Conservation (phyloP, 1,140 invertebrate species). For the Zeugodacus cucurbitae region DNA sequence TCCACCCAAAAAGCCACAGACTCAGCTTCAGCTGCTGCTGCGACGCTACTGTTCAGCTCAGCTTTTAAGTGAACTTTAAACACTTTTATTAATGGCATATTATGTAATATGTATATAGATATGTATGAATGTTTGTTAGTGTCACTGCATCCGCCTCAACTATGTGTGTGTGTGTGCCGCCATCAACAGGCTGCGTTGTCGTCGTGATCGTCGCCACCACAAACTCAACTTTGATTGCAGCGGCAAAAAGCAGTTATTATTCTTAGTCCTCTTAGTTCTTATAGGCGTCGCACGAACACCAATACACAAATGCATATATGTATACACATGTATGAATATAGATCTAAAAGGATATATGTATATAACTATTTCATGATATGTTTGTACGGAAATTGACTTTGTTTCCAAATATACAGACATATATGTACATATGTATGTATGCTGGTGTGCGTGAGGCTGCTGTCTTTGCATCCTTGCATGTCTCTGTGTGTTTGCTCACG, state of each 20-base stretch:
- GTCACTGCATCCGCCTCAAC: not conserved
- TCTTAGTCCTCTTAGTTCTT: not conserved
- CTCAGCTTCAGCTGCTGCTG: not conserved
- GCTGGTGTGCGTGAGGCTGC: not conserved
- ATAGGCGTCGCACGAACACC: not conserved
- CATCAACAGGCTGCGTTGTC: not conserved
- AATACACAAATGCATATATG: not conserved
- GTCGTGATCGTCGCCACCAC: not conserved
- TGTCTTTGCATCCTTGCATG: not conserved
- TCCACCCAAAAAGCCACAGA: not conserved
- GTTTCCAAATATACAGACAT: not conserved
- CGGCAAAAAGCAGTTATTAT: slow-evolving; percentile 4
- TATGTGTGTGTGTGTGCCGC: not conserved
- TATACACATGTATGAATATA: not conserved
- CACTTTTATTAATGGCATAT: slow-evolving; percentile 65
- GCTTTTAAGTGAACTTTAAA: slow-evolving; percentile 66
- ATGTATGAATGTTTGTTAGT: slow-evolving; percentile 42
- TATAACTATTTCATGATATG: not conserved
- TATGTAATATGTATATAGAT: slow-evolving; percentile 33
- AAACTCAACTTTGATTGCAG: slow-evolving; percentile 25
- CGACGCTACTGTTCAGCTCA: not conserved
- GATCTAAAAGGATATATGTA: not conserved
- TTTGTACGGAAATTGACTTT: slow-evolving; percentile 1
- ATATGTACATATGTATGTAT: too few species aligned
- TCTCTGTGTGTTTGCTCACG: not conserved